These are phyloP conservation scores for Drosophila lini DNA, from an alignment of 1,140 invertebrate species.

Conservation along the genomic window DNA sequence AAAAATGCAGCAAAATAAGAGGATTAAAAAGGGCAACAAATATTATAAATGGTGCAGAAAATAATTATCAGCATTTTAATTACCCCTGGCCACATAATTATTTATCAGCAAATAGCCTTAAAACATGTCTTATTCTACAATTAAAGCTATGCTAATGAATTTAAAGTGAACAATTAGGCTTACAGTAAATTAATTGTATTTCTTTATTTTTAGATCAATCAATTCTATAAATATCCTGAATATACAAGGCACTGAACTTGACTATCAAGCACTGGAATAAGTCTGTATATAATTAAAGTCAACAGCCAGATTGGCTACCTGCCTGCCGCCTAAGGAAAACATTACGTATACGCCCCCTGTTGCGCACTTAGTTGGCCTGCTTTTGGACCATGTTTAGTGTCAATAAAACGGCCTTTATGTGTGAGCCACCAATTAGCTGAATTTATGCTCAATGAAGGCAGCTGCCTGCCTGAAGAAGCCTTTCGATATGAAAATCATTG, in stretches of 20 bases:
- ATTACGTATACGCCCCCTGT: conserved; percentile 32
- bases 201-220: conserved; percentile 1
- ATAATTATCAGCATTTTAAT: conserved; percentile 7
- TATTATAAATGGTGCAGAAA: conserved; percentile 8
- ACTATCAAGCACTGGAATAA: neutral
- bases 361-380: conserved; percentile 15
- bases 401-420: conserved; percentile 32
- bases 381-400: conserved; percentile 29
- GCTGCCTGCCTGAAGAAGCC: conserved; percentile 12
- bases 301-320: conserved; percentile 13
- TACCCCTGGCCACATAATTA: neutral
- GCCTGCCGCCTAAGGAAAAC: neutral
- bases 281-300: conserved; percentile 21
- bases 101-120: neutral
- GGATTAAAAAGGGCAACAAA: conserved; percentile 16
- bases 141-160: neutral
- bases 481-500: conserved; percentile 42
- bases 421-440: conserved; percentile 33
- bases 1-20: conserved; percentile 2
- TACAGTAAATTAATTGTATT: neutral
- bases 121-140: neutral
- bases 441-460: conserved; percentile 33
- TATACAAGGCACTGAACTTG: neutral
- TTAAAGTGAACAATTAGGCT: neutral
- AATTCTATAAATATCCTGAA: neutral